A percentile compares a stretch with the other conserved stretches of the same genome.
Evolutionary conservation across 2,888 invertebrate genomes (phyloP).

Genomic region (Smittia aterrima): DNA sequence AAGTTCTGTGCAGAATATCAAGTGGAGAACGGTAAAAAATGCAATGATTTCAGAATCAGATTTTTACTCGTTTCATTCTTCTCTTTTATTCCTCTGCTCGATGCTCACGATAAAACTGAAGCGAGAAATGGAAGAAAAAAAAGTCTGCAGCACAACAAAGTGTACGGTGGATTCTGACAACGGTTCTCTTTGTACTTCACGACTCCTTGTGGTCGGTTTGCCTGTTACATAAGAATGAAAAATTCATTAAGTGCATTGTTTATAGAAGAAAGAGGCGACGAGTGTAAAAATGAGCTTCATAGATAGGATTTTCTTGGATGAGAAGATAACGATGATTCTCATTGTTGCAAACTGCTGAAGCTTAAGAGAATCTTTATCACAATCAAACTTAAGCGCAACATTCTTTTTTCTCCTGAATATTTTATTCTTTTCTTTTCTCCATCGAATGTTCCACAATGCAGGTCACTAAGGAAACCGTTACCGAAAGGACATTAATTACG

Average conservation of each 20-base stretch:
- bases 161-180: not conserved
- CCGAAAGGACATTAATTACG: not conserved
- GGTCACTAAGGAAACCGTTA: not conserved
- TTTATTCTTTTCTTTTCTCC: not conserved
- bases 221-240: slow-evolving; percentile 28
- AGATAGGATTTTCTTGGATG: not conserved
- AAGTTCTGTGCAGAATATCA: not conserved
- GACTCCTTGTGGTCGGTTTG: slow-evolving; percentile 9
- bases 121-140: not conserved
- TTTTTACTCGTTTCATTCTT: slow-evolving; percentile 6
- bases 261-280: not conserved
- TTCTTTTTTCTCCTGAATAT: too few relatives aligned
- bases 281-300: not conserved
- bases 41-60: slow-evolving; percentile 12
- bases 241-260: slow-evolving; percentile 36
- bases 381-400: too few relatives aligned
- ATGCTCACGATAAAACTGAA: not conserved
- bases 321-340: not conserved
- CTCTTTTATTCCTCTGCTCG: not conserved
- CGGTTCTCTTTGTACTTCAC: slow-evolving; percentile 17
- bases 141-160: slow-evolving; percentile 2
- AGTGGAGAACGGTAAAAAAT: slow-evolving; percentile 25
- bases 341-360: not conserved
- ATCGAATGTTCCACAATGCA: not conserved
- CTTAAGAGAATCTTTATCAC: not conserved